These are phyloP conservation scores for Aegotheles bennettii DNA, from an alignment of 2,113 vertebrate genomes.

Conservation along the genomic window DNA sequence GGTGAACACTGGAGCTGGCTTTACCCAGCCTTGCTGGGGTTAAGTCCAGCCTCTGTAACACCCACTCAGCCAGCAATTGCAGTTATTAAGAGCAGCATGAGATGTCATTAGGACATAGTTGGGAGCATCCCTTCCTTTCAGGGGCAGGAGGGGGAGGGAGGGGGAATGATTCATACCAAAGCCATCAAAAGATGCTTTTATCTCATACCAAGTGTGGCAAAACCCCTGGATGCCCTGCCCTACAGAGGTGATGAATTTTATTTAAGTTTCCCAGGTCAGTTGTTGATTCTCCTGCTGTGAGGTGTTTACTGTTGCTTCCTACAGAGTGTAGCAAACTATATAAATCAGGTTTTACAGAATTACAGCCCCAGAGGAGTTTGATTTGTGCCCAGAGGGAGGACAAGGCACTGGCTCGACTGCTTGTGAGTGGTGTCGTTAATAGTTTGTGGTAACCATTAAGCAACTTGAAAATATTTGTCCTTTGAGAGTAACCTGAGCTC, in stretches of 20 bases:
- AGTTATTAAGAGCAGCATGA: background rate
- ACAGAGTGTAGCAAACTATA: background rate
- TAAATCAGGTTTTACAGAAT: background rate
- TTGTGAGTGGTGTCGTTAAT: background rate
- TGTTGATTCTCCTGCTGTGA: background rate
- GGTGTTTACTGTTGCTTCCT: background rate
- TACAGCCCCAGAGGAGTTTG: background rate
- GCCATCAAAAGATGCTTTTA: background rate
- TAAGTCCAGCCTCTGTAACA: background rate
- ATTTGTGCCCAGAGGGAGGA: background rate
- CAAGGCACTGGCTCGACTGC: background rate
- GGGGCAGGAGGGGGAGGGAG: no score
- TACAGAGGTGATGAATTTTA: background rate
- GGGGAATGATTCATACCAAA: background rate
- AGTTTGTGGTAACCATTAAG: background rate
- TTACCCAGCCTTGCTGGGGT: background rate
- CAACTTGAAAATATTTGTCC: slow-evolving; percentile 17
- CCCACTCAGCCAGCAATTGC: background rate
- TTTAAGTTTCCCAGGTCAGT: background rate
- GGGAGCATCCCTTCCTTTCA: background rate
- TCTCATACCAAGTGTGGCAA: background rate
- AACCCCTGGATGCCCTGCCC: background rate
- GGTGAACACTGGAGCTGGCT: background rate
- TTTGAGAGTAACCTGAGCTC: background rate
- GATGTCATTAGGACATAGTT: background rate